Conservation (phyloP, 2,797 vertebrate species). For the Rhinatrema bivittatum region DNA sequence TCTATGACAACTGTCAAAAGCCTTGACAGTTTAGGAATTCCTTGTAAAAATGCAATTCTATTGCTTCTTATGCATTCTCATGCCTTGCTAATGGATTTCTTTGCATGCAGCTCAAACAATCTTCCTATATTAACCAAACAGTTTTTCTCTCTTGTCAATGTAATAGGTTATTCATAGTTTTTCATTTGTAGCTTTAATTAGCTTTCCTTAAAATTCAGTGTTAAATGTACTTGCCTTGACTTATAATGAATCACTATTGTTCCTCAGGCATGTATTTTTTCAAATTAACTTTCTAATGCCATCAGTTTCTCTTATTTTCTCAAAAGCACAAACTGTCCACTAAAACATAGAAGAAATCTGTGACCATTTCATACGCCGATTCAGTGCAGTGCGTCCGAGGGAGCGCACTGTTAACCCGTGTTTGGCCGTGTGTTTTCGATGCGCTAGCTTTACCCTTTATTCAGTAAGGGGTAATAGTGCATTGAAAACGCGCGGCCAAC, state of each 20-base stretch:
- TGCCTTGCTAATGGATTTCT: constrained; percentile 12
- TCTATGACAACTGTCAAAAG: constrained; percentile 32
- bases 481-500: too few species aligned
- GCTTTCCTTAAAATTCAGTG: neutral
- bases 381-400: too few species aligned
- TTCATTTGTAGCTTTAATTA: constrained; percentile 16
- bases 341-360: too few species aligned
- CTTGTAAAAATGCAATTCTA: constrained; percentile 14
- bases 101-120: constrained; percentile 11
- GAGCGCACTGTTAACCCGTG: too few species aligned
- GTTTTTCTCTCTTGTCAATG: constrained; percentile 11
- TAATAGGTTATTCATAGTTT: constrained; percentile 17
- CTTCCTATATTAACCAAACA: constrained; percentile 2
- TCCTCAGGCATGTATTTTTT: constrained; percentile 2
- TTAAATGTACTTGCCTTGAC: neutral
- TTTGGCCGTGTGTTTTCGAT: too few species aligned
- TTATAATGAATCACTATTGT: neutral
- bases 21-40: constrained; percentile 12
- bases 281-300: neutral
- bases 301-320: neutral
- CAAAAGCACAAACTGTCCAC: neutral
- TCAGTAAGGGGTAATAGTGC: too few species aligned
- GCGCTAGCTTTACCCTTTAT: too few species aligned
- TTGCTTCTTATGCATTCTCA: constrained; percentile 4
- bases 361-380: too few species aligned